Conservation (phyloP, 2,888 invertebrate species). For the Sicus ferrugineus region DNA sequence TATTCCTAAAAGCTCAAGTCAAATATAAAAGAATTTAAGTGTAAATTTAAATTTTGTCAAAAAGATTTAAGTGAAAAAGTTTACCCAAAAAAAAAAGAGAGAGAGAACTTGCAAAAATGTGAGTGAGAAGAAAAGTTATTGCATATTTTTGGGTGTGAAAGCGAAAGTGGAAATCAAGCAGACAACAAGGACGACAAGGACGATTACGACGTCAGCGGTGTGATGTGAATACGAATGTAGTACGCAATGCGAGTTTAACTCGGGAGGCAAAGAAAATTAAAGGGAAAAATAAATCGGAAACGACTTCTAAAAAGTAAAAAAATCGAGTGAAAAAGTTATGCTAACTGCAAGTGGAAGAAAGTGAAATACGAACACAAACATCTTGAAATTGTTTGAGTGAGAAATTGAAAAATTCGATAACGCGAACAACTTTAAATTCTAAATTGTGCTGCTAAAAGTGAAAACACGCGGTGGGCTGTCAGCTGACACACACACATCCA, state of each 20-base stretch:
- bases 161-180: background rate
- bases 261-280: background rate
- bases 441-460: too few relatives aligned
- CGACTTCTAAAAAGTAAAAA: conserved; percentile 8
- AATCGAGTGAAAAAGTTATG: too few relatives aligned
- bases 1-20: conserved; percentile 12
- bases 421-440: too few relatives aligned
- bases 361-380: too few relatives aligned
- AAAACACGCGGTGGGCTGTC: conserved; percentile 9
- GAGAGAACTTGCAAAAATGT: background rate
- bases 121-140: conserved; percentile 14
- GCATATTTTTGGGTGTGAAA: conserved; percentile 19
- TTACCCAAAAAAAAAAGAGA: conserved; percentile 23
- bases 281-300: background rate
- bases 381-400: too few relatives aligned
- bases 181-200: conserved; percentile 39
- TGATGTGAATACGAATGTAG: conserved; percentile 35
- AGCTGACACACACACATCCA: background rate
- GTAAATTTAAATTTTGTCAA: conserved; percentile 24
- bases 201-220: conserved; percentile 43
- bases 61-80: conserved; percentile 32
- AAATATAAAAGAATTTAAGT: conserved; percentile 22
- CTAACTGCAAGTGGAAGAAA: too few relatives aligned
- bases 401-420: too few relatives aligned
- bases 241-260: background rate